Base-by-base conservation (phyloP, 2,888 invertebrate species). In the Tachina grossa region DNA sequence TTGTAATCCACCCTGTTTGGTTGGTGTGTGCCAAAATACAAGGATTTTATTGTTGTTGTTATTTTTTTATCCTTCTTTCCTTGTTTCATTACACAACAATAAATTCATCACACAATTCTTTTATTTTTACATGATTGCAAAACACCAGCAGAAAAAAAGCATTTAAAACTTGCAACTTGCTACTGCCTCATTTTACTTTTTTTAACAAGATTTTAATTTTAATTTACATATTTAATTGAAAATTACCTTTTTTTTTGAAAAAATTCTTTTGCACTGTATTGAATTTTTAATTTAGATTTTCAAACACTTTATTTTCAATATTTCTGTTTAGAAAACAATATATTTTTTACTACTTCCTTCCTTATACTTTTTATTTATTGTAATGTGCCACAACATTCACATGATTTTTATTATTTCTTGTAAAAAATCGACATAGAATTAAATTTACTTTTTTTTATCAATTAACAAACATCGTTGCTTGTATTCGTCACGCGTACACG, bases 1-100 rank as follows among this genome's bases (percentile, higher is more conserved):
- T 59, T 69, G 77, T 84, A 83, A 85, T 83, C 85, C 85, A 85
- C 85, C 85, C 85, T 83, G 79, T 76, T 83, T 80, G 65, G 71
- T 76, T 51, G 65, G 71, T 76, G 45, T 80, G 75, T 84, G 80
- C 69, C 82, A 61, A 83, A 83, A 68, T 78, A 82, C 51, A 68
- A 76, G 53, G 65, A 74, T 43, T 68, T 74, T 78, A 47, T 71
- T 61, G 31, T 69, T 82, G 71, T 80, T 65, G 14, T 51, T 53
- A 59, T 57, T 41, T 14, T 65, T 19, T 51, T 53, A 59, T 57
- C 47, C 16, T 63, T 75, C n/a, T 19, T 47, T 75, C 47, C 75
- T 71, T 61, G 39, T 75, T 71, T 74, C 57, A 80, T 84, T 84
- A 84, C 84, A 84, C 84, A 84, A 84, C 71, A 79, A 72, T 72